Percentiles rank a stretch among this genome's conserved stretches.
phyloP scores from a whole-genome alignment of 37 sponge, comb jelly and placozoan species.

The Chondrosia reniformis region DNA sequence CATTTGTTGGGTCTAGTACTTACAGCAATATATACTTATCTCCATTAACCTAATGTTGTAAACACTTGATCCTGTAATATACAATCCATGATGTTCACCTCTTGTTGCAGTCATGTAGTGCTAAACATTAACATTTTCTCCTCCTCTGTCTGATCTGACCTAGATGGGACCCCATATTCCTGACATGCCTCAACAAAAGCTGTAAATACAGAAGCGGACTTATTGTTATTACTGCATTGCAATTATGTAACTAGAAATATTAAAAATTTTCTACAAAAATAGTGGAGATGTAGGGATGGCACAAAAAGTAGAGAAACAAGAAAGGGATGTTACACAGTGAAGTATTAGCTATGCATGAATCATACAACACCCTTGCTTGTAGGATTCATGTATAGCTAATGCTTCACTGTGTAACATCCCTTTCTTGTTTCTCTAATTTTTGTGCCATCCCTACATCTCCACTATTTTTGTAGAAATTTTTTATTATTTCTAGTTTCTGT shows the following conservation, averaged over 20 bases:
- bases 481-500: too few species aligned
- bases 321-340: too few species aligned
- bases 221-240: slow-evolving; percentile 38
- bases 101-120: slow-evolving; percentile 20
- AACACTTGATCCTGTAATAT: slow-evolving; percentile 32
- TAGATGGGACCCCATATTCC: slow-evolving; percentile 22
- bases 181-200: slow-evolving; percentile 22
- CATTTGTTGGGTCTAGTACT: slow-evolving; percentile 6
- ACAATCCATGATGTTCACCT: slow-evolving; percentile 14
- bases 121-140: slow-evolving; percentile 44
- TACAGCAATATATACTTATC: slow-evolving; percentile 13
- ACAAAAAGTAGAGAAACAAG: too few species aligned
- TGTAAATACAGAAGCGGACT: slow-evolving; percentile 17
- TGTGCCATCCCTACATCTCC: too few species aligned
- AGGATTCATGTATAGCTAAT: too few species aligned
- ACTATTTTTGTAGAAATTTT: too few species aligned
- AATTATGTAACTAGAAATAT: slow-evolving; percentile 35
- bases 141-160: slow-evolving; percentile 30
- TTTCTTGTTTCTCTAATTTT: too few species aligned
- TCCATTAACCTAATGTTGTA: slow-evolving; percentile 28
- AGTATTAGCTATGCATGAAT: too few species aligned
- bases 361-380: too few species aligned
- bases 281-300: too few species aligned
- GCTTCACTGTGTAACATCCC: too few species aligned
- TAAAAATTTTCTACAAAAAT: too few species aligned